These are phyloP conservation scores for Suillia variegata DNA, from an alignment of 2,888 invertebrate species.

Conservation along the genomic window DNA sequence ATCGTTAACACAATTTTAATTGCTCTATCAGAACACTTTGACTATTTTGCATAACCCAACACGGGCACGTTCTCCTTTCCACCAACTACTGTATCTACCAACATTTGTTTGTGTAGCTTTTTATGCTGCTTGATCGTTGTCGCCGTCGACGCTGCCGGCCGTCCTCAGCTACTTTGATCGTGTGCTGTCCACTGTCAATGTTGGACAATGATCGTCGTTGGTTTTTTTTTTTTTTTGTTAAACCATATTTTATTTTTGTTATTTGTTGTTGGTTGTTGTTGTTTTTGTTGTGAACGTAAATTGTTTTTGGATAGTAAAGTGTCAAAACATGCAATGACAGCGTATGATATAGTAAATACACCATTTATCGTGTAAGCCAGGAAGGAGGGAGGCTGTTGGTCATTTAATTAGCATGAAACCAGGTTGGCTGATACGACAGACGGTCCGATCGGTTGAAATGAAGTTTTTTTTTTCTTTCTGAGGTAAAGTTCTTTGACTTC, in stretches of 20 bases:
- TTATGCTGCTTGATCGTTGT: background rate
- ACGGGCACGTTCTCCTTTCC: conserved; percentile 30
- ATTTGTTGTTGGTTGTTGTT: background rate
- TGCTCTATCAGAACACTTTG: conserved; percentile 45
- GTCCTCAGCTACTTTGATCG: conserved; percentile 2
- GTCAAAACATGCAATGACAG: conserved; percentile 21
- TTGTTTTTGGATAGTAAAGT: conserved; percentile 15
- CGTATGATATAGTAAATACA: conserved; percentile 15
- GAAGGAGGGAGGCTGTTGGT: background rate
- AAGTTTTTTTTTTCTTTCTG: too few species aligned
- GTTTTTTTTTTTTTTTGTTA: background rate
- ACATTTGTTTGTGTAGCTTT: background rate
- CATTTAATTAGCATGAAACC: conserved; percentile 16
- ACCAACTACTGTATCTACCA: too few species aligned
- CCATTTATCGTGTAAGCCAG: conserved; percentile 18
- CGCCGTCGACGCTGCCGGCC: too few species aligned
- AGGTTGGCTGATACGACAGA: conserved; percentile 7
- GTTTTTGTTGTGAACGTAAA: too few species aligned
- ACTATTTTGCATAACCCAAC: conserved; percentile 45
- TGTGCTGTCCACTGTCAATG: too few species aligned
- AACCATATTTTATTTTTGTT: background rate
- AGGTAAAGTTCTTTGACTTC: too few species aligned
- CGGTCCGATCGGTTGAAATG: too few species aligned
- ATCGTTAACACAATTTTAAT: conserved; percentile 43
- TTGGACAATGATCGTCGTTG: conserved; percentile 9